phyloP scores from a whole-genome alignment of 2,888 invertebrate species.

The Nowickia ferox region DNA sequence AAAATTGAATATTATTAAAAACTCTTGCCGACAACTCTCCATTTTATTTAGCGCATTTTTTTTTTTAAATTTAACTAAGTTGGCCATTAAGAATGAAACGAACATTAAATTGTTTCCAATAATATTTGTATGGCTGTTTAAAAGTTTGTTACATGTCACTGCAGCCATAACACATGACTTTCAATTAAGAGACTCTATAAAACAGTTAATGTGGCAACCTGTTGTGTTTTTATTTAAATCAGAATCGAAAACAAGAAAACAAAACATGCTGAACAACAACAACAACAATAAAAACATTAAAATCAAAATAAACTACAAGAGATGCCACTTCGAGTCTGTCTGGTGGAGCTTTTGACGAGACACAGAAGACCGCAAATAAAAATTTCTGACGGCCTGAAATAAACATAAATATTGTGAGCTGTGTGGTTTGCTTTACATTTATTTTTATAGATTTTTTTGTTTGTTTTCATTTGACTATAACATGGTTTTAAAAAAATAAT shows the following conservation, averaged over 20 bases:
- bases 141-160: neutral
- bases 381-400: neutral
- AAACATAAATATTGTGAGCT: neutral
- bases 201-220: constrained; percentile 45
- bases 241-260: neutral
- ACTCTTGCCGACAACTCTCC: too few species aligned
- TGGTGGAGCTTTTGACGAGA: neutral
- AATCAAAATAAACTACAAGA: constrained; percentile 1
- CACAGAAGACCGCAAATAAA: neutral
- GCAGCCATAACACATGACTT: constrained; percentile 25
- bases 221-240: constrained; percentile 15
- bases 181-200: constrained; percentile 47
- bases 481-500: constrained; percentile 30
- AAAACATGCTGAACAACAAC: neutral
- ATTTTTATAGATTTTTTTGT: neutral
- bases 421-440: constrained; percentile 10
- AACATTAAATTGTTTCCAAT: constrained; percentile 4
- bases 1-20: too few species aligned
- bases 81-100: neutral
- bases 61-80: neutral
- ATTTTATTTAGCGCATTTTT: too few species aligned
- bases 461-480: constrained; percentile 1
- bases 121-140: neutral
- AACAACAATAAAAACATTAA: constrained; percentile 13
- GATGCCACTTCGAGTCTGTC: constrained; percentile 20